Evolutionary conservation across 2,888 invertebrate genomes (phyloP).

Genomic region (Hyposoter didymator): DNA sequence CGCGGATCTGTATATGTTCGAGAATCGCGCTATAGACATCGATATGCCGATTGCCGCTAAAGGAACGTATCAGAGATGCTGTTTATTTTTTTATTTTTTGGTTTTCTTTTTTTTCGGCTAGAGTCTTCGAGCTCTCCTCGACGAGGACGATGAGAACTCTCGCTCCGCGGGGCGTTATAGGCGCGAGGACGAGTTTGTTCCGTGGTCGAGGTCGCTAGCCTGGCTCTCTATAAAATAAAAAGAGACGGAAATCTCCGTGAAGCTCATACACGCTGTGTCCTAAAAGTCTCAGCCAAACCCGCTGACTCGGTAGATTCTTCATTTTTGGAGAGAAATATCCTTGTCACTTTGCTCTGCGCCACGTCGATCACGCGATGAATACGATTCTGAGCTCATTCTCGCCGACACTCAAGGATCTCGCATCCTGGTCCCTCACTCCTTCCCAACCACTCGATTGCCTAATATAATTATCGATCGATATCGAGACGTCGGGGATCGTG

Average conservation of each 20-base stretch:
- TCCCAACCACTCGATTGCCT: background rate
- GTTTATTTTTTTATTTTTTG: constrained; percentile 4
- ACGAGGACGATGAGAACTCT: constrained; percentile 51
- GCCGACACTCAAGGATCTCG: background rate
- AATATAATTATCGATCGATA: background rate
- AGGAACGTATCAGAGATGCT: constrained; percentile 1
- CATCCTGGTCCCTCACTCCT: background rate
- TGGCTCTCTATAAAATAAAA: constrained; percentile 28
- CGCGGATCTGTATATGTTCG: too few species aligned
- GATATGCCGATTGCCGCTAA: constrained; percentile 28
- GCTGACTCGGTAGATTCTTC: background rate
- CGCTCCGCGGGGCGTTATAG: constrained; percentile 50
- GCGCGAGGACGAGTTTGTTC: constrained; percentile 65
- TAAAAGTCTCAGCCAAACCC: background rate
- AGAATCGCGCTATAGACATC: constrained; percentile 14
- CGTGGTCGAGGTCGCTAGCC: constrained; percentile 72
- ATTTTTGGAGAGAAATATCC: background rate
- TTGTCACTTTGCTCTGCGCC: background rate
- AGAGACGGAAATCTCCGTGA: constrained; percentile 24
- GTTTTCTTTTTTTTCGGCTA: constrained; percentile 22
- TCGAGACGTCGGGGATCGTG: background rate
- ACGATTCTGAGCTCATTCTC: background rate
- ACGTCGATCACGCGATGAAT: background rate
- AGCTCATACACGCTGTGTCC: constrained; percentile 25
- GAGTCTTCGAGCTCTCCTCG: constrained; percentile 5